Evolutionary conservation across 2,888 invertebrate species (phyloP).

Genomic region (Xestia rhomboidea): DNA sequence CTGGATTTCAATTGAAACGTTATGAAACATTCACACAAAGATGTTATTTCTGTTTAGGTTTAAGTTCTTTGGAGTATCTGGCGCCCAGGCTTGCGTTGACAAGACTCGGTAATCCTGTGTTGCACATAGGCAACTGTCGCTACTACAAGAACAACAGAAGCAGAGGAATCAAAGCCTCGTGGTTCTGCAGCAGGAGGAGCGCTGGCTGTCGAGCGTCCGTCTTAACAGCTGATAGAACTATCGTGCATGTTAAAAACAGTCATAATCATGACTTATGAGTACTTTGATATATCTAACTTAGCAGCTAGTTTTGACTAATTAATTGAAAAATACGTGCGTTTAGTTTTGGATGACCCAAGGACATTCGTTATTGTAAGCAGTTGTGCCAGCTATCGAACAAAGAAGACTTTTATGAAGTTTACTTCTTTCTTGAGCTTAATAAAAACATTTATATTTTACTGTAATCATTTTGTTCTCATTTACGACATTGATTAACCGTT

Average conservation of each 20-base stretch:
- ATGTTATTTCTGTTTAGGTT: slow-evolving; percentile 24
- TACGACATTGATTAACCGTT: background rate
- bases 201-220: slow-evolving; percentile 72
- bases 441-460: background rate
- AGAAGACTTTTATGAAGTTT: background rate
- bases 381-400: background rate
- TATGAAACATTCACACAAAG: background rate
- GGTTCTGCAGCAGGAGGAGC: slow-evolving; percentile 60
- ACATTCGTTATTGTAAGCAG: background rate
- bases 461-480: background rate
- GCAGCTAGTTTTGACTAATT: background rate
- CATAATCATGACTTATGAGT: slow-evolving; percentile 66
- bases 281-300: too few relatives aligned
- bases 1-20: background rate
- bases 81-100: slow-evolving; percentile 36
- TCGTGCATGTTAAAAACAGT: slow-evolving; percentile 45
- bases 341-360: too few relatives aligned
- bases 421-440: background rate
- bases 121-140: slow-evolving; percentile 56
- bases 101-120: slow-evolving; percentile 46
- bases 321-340: too few relatives aligned
- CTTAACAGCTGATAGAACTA: slow-evolving; percentile 65
- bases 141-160: slow-evolving; percentile 60
- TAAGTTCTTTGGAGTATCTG: background rate
- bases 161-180: slow-evolving; percentile 53